A percentile compares a stretch with the other conserved stretches of the same genome.
Conservation (phyloP, 2,113 vertebrate species). For the Ailurus styani region DNA sequence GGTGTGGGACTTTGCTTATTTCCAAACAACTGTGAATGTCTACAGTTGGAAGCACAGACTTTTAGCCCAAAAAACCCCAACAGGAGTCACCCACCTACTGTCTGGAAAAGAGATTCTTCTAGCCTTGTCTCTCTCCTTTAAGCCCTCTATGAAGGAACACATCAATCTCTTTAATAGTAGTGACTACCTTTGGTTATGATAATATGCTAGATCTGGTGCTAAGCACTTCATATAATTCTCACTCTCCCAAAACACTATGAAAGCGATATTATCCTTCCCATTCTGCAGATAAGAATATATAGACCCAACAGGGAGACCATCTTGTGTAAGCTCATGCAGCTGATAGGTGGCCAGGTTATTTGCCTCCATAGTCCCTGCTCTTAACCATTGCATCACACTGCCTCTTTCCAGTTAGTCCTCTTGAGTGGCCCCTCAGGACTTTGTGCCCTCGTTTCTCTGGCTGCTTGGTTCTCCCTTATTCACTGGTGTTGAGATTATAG, state of each 20-base stretch:
- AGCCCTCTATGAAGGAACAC: neutral
- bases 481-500: neutral
- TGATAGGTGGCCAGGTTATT: neutral
- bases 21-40: neutral
- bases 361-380: neutral
- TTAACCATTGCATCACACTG: neutral
- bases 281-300: neutral
- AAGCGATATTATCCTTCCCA: neutral
- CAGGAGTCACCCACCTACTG: neutral
- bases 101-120: neutral
- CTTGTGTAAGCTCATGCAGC: neutral
- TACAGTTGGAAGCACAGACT: neutral
- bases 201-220: neutral
- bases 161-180: neutral
- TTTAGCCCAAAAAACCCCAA: neutral
- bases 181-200: neutral
- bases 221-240: neutral
- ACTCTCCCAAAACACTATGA: neutral
- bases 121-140: neutral
- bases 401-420: neutral
- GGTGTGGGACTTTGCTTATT: neutral
- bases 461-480: neutral
- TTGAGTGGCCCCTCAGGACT: neutral
- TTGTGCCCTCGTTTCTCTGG: neutral
- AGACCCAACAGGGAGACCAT: neutral